Evolutionary conservation across 2,888 invertebrate genomes (phyloP), one percentile per base, ranked within the genome.

Genomic region (Drosophila paranaensis): DNA sequence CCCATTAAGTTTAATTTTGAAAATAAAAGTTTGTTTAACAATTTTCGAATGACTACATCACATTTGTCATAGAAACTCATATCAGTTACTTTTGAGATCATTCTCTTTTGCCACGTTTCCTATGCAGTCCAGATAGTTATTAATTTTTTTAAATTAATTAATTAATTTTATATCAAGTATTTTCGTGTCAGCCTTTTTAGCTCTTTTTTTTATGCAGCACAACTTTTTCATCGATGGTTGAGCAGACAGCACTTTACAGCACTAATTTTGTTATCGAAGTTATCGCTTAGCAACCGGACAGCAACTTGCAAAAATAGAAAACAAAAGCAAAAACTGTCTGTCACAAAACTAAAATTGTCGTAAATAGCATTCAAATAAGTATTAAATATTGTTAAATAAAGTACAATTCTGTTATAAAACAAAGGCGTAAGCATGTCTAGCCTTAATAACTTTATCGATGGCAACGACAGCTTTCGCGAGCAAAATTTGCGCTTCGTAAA

Each of bases 381-480:
- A 33, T 8, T 8, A 20, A 33, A n/a, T 4, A 35, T 11, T 25
- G 6, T 9, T 10, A 25, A 25, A 25, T 39, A 35, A 42, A 55
- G 11, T 33, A 0, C 6, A 14, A 20, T 40, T 25, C 13, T 13
- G 16, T 25, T 45, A 14, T 4, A 39, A 25, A 6, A 16, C 16
- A 46, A 43, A 1, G 5, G 11, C 25, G 14, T 4, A 54, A 84
- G 50, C 51, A 90, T 90, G 90, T 68, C 89, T 20, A 77, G 72
- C 14, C 77, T 74, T 33, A 58, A 61, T 4, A 94, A 94, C 88
- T 93, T 94, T 65, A 93, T 95, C n/a, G 95, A 95, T 64, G 92
- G 95, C 30, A 95, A 95, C 90, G 94, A 94, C 6, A 93, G 93
- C 48, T 94, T 95, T 64, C 93, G 95, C 88, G 95, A 94, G 65